phyloP scores from a whole-genome alignment of 2,113 vertebrate species.

The Vulpes lagopus region DNA sequence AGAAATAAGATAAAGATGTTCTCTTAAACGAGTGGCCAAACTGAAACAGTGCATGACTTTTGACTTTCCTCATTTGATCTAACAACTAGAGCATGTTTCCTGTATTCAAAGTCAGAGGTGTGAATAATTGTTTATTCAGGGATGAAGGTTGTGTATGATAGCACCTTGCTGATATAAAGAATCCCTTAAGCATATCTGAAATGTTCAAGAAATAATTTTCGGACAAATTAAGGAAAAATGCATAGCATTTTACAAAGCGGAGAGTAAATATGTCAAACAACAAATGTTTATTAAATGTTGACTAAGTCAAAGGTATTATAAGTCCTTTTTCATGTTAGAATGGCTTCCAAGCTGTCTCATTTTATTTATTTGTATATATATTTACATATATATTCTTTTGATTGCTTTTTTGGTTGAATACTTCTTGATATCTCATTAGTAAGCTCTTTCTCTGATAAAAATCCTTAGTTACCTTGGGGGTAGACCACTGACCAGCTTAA shows the following conservation, averaged over 20 bases:
- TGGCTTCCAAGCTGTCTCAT: not conserved
- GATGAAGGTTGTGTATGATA: not conserved
- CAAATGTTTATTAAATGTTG: not conserved
- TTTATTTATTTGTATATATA: not conserved
- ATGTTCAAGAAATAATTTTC: not conserved
- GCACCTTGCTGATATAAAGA: not conserved
- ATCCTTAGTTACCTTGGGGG: not conserved
- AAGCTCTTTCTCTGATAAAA: constrained; percentile 2
- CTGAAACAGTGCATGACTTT: not conserved
- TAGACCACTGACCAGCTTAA: constrained; percentile 59
- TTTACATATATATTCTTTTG: not conserved
- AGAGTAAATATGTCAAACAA: not conserved
- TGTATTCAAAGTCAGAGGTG: not conserved
- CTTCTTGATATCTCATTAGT: not conserved
- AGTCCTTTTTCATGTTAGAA: not conserved
- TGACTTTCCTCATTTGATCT: not conserved
- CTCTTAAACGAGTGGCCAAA: not conserved
- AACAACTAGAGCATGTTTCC: not conserved
- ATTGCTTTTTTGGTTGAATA: constrained; percentile 51
- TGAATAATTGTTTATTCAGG: not conserved
- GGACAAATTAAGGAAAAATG: not conserved
- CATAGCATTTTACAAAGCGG: not conserved
- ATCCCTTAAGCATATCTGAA: not conserved
- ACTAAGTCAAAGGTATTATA: not conserved
- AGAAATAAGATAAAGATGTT: not conserved